Evolutionary conservation across 2,113 vertebrate genomes (phyloP).

Genomic region (Hypomesus transpacificus): DNA sequence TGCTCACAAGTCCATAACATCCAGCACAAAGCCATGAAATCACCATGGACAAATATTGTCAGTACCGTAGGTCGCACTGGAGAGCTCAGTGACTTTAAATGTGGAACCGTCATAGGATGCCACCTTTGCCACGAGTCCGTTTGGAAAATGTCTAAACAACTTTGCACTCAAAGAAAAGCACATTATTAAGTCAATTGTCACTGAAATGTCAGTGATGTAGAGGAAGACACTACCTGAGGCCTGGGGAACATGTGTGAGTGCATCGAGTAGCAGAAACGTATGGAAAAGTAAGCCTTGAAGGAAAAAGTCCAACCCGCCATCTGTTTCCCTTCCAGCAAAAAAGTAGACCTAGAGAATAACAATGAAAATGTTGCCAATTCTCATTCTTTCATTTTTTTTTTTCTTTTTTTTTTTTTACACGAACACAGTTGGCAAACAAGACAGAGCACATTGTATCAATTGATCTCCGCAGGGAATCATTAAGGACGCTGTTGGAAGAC

Average conservation of each 20-base stretch:
- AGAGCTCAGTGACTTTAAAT: too few relatives aligned
- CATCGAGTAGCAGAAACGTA: conserved; percentile 44
- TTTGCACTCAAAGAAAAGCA: background rate
- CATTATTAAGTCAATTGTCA: background rate
- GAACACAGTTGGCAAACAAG: too few relatives aligned
- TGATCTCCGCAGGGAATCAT: background rate
- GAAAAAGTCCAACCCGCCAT: conserved; percentile 41
- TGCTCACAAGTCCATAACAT: too few relatives aligned
- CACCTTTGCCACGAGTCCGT: too few relatives aligned
- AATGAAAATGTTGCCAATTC: conserved; percentile 23
- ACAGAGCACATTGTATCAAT: background rate
- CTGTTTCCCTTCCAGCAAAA: conserved; percentile 45
- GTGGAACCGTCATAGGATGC: too few relatives aligned
- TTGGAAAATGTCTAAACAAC: background rate
- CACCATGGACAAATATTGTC: too few relatives aligned
- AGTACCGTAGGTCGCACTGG: too few relatives aligned
- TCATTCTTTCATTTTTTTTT: background rate
- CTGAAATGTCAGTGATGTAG: background rate
- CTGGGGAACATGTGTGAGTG: conserved; percentile 52
- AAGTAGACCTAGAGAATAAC: conserved; percentile 25
- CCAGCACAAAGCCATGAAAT: too few relatives aligned
- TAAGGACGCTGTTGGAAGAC: background rate
- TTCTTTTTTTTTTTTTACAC: too few relatives aligned
- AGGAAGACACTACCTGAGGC: conserved; percentile 16
- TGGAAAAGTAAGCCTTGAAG: conserved; percentile 42